Base-by-base conservation (phyloP, 2,888 invertebrate genomes). In the Camptogramma bilineatum region DNA sequence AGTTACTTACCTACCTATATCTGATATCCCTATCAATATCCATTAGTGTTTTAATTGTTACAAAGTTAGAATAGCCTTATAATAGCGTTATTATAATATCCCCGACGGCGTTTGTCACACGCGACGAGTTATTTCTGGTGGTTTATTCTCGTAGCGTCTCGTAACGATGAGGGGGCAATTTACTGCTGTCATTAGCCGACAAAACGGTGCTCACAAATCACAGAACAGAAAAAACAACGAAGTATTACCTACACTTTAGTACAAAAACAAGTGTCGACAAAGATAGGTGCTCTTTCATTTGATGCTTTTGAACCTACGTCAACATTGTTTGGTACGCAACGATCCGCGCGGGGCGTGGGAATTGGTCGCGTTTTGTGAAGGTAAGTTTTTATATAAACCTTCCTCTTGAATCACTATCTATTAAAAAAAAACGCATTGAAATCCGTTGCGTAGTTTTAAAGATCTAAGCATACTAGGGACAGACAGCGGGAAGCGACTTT, bases 161-260 rank as follows among this genome's bases (percentile, higher is more conserved):
- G 28, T 8, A 5, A 28, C n/a, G n/a, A n/a, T n/a, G 21, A 56
- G 78, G 83, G 84, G 85, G 84, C 88, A 88, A 88, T 88, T 87
- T 84, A 73, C 77, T 48, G 56, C 47, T 77, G 83, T 85, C 82
- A 88, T 89, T 88, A 89, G 80, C 69, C 73, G 75, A 66, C 52
- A 34, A 72, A 71, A 70, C 73, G 72, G 82, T 69, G 77, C 70
- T 75, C 81, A 66, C 79, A 39, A 39, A 10, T 39, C 10, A 39
- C 13, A 39, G 13, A 13, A 39, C 3, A 10, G 13, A 34, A 34
- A 34, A 34, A 34, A 34, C 34, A 34, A 28, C 28, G 13, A 34
- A 34, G 34, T 34, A 13, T 10, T 9, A 34, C 10, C 34, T 1
- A 24, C 13, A 2, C 2, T 34, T 9, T 34, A 10, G 13, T 10